Conservation (phyloP, 2,797 vertebrate genomes). For the Thalassophryne amazonica region DNA sequence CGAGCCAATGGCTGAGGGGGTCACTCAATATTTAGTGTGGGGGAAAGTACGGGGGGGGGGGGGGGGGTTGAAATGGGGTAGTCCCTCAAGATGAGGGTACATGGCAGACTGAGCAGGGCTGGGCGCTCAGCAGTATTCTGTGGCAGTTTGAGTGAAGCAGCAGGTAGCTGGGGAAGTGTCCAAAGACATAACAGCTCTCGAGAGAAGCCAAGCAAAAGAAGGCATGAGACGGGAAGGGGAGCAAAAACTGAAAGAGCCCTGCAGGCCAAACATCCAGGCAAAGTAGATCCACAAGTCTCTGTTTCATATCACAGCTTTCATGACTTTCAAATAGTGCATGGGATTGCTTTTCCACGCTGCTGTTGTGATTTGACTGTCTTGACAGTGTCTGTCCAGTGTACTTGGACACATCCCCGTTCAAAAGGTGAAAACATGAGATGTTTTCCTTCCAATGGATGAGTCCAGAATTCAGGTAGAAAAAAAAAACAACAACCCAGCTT, state of each 20-base stretch:
- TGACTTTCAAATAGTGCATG: conserved; percentile 15
- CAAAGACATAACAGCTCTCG: conserved; percentile 60
- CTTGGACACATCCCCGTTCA: conserved; percentile 2
- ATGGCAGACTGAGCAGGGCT: conserved; percentile 15
- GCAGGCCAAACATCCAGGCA: conserved; percentile 37
- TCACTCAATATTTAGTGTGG: no score
- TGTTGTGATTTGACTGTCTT: conserved; percentile 11
- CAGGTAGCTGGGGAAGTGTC: conserved; percentile 73
- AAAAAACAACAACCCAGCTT: background rate
- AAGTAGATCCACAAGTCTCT: conserved; percentile 34
- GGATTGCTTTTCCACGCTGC: conserved; percentile 11
- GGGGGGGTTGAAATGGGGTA: background rate
- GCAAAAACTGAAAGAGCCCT: conserved; percentile 15
- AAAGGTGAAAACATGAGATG: conserved; percentile 12
- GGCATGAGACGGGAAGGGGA: conserved; percentile 30
- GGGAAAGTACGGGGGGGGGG: conserved; percentile 3
- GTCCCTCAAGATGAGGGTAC: conserved; percentile 10
- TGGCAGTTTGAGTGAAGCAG: conserved; percentile 64
- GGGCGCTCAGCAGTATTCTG: conserved; percentile 24
- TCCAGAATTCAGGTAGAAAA: background rate
- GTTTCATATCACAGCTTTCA: conserved; percentile 32
- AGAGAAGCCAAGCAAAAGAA: conserved; percentile 71
- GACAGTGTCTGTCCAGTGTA: background rate
- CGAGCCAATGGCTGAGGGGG: no score
- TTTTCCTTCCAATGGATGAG: conserved; percentile 1